These are phyloP conservation scores for Sebastes matsubarae DNA, from an alignment of 2,797 vertebrate species.

Conservation along the genomic window DNA sequence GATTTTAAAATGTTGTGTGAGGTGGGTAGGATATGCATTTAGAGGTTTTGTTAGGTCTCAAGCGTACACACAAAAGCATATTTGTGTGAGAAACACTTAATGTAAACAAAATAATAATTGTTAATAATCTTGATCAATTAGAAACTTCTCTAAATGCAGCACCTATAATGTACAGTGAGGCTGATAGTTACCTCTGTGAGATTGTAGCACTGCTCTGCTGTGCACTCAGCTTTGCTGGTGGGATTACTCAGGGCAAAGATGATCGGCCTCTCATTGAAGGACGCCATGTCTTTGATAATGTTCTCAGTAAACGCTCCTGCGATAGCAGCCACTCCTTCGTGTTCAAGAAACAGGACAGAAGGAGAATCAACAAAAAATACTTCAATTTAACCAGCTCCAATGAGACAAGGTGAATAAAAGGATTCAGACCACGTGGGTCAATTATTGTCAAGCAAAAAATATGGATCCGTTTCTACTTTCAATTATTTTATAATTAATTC, in stretches of 20 bases:
- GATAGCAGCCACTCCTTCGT: constrained; percentile 91
- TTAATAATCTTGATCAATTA: not conserved
- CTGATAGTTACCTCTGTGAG: constrained; percentile 87
- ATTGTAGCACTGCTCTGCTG: constrained; percentile 94
- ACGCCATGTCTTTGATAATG: constrained; percentile 94
- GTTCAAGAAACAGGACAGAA: constrained; percentile 11
- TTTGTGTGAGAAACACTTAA: not conserved
- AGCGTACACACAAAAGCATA: not conserved
- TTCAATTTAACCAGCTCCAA: not conserved
- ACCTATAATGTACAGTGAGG: not conserved
- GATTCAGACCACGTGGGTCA: not conserved
- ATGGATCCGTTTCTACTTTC: not conserved
- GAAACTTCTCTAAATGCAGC: not conserved
- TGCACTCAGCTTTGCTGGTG: constrained; percentile 98
- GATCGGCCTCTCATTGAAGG: constrained; percentile 92
- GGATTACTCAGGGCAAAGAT: constrained; percentile 98
- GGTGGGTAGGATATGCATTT: not conserved
- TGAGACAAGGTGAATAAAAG: not conserved
- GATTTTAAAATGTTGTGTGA: not conserved
- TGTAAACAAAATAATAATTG: not conserved
- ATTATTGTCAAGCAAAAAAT: not conserved
- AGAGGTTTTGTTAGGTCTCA: not conserved
- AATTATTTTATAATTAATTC: not conserved
- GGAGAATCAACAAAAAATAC: not conserved
- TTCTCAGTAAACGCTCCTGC: constrained; percentile 94